These are phyloP conservation scores for Chaetodon trifasciatus DNA, from an alignment of 2,797 vertebrate genomes.

Conservation along the genomic window DNA sequence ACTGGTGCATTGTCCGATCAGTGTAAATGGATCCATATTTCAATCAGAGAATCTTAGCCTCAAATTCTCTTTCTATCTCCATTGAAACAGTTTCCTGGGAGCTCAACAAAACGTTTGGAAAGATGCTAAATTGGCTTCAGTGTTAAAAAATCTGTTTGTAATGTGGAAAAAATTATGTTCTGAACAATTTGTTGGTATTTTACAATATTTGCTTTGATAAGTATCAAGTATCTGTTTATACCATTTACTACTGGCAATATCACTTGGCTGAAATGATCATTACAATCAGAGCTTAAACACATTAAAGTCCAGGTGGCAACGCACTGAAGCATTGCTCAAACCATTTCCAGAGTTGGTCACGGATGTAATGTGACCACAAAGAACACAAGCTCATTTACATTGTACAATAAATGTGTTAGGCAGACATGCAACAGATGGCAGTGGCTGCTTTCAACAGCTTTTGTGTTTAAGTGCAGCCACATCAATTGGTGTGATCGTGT, in stretches of 20 bases:
- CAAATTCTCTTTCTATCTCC: constrained; percentile 19
- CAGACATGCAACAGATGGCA: not conserved
- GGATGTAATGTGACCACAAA: constrained; percentile 5
- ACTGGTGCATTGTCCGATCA: constrained; percentile 6
- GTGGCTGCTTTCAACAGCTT: constrained; percentile 7
- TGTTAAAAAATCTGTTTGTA: constrained; percentile 27
- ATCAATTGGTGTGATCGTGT: not conserved
- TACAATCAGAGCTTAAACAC: constrained; percentile 12
- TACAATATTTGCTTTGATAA: constrained; percentile 26
- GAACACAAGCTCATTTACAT: constrained; percentile 5
- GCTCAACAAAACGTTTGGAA: constrained; percentile 29
- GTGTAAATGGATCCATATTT: constrained; percentile 4
- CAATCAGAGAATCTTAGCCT: constrained; percentile 5
- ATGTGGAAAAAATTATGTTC: constrained; percentile 9
- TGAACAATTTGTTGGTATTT: constrained; percentile 14
- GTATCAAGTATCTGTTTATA: constrained; percentile 21
- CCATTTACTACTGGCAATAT: constrained; percentile 18
- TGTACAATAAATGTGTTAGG: not conserved
- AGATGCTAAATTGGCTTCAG: not conserved
- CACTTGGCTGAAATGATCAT: constrained; percentile 1
- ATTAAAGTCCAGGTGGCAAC: constrained; percentile 22
- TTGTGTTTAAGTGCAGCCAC: not conserved
- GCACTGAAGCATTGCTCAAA: constrained; percentile 12
- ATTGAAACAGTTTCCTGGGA: not conserved
- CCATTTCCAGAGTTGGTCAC: constrained; percentile 15